A percentile compares a stretch with the other conserved stretches of the same genome.
phyloP scores from a whole-genome alignment of 2,888 invertebrate species.

The Polyploca ridens region DNA sequence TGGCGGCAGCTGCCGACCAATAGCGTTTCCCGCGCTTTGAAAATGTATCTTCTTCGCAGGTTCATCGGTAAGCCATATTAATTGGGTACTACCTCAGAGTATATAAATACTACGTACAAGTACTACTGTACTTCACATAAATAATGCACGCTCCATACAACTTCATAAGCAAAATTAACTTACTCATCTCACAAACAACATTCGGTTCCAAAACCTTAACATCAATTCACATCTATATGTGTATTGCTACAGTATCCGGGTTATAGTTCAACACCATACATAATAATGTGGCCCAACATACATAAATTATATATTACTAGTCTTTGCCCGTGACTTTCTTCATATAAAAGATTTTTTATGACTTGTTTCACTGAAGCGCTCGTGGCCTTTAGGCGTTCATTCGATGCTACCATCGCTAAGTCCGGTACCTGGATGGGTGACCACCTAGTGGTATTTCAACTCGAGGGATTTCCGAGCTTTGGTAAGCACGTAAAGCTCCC shows the following conservation, averaged over 20 bases:
- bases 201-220: slow-evolving; percentile 7
- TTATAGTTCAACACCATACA: slow-evolving; percentile 55
- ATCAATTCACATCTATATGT: slow-evolving; percentile 11
- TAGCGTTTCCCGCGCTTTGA: too few species aligned
- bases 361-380: neutral
- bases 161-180: neutral
- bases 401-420: too few species aligned
- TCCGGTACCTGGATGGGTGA: too few species aligned
- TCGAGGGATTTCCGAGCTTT: too few species aligned
- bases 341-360: neutral
- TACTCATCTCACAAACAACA: slow-evolving; percentile 1
- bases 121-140: neutral
- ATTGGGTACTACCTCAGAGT: too few species aligned
- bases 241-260: slow-evolving; percentile 24
- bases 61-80: too few species aligned
- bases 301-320: slow-evolving; percentile 29
- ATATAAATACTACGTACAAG: too few species aligned
- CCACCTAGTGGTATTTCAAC: too few species aligned
- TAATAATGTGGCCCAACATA: slow-evolving; percentile 32
- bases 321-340: neutral
- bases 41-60: too few species aligned
- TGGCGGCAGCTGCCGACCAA: too few species aligned
- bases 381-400: too few species aligned
- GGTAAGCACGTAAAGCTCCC: too few species aligned
- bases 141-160: neutral